Conservation (phyloP, 2,888 invertebrate genomes). For the Falcaria lacertinaria region DNA sequence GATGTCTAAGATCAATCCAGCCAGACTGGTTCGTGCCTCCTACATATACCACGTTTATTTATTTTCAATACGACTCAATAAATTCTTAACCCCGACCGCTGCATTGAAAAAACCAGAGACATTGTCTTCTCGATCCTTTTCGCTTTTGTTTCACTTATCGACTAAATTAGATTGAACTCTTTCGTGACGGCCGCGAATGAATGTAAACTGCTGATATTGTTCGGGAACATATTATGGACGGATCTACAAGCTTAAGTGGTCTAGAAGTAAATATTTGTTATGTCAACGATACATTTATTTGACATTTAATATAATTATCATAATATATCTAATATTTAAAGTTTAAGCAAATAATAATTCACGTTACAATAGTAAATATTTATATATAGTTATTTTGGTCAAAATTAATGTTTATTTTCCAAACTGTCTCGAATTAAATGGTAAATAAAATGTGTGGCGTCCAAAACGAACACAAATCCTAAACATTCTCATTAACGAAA, state of each 20-base stretch:
- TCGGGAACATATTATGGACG: neutral
- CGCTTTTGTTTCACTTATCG: constrained; percentile 33
- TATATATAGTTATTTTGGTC: too few species aligned
- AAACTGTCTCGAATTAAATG: neutral
- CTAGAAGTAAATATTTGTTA: neutral
- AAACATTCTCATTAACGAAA: constrained; percentile 47
- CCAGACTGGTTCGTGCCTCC: constrained; percentile 52
- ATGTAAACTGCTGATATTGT: constrained; percentile 24
- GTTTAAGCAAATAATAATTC: too few species aligned
- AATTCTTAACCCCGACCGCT: constrained; percentile 63
- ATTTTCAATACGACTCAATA: constrained; percentile 69
- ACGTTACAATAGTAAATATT: too few species aligned
- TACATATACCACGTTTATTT: constrained; percentile 51
- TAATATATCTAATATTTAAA: too few species aligned
- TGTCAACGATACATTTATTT: neutral
- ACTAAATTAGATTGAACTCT: constrained; percentile 42
- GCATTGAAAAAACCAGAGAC: constrained; percentile 57
- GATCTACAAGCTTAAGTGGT: neutral
- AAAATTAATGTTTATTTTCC: neutral
- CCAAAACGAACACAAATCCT: constrained; percentile 1
- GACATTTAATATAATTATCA: too few species aligned
- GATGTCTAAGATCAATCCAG: constrained; percentile 71
- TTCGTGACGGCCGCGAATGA: constrained; percentile 29
- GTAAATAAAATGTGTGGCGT: neutral
- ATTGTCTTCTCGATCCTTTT: constrained; percentile 40